Base-by-base conservation (phyloP, 2,797 vertebrate genomes). In the Alosa sapidissima region DNA sequence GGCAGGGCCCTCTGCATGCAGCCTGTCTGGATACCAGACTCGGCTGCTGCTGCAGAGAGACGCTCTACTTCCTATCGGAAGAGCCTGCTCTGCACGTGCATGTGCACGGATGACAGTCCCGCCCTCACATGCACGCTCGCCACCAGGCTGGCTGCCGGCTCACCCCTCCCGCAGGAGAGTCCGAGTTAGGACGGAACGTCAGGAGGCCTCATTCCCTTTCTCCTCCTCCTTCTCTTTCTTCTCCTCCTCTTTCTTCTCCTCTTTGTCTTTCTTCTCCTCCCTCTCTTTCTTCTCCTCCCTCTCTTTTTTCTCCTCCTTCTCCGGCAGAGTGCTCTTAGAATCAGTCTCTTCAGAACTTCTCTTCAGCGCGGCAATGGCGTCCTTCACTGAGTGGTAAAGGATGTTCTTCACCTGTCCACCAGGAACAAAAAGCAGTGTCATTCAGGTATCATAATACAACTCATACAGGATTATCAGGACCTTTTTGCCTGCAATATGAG, bases 371-470 rank as follows among this genome's bases (percentile, higher is more conserved):
- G 93, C 94, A 88, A 97, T 94, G 91, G 95, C 95, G 90, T 97
- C 96, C 90, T 97, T 97, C 88, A 97, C 96, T 21, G 96, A 95
- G 24, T 97, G 96, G 90, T 96, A 97, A 83, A 97, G 92, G 88
- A 97, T 96, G 89, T 97, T 97, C 93, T 97, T 97, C 88, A 97
- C 95, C 96, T 97, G 93, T 88, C 92, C 89, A 92, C 8, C 33
- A 87, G 54, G 3, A 84, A 58, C 4, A 85, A 86, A 62, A 86
- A 28, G 33, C 6, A 60, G 8, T 2, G n/a, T 10, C 58, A 60
- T 8, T 60, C 21, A n/a, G 8, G 21, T 21, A n/a, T 24, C 58
- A 60, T n/a, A 60, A 8, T 1, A 24, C 24, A 24, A 5, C 14
- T n/a, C 49, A 49, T 4, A 19, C 54, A 55, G 54, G 54, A 21